phyloP scores from a whole-genome alignment of 1,140 invertebrate species.

The Drosophila auraria region DNA sequence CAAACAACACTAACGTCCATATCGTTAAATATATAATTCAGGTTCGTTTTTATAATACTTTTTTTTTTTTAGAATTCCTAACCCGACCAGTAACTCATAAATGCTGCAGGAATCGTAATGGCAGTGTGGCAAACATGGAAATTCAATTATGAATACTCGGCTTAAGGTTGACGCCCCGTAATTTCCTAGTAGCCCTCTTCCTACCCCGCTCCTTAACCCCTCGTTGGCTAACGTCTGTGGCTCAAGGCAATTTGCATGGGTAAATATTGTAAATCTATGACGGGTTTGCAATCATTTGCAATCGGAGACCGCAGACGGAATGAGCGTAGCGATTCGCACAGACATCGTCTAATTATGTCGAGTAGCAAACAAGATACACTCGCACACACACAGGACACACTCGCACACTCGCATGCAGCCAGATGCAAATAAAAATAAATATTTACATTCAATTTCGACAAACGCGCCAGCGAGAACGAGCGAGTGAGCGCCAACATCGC shows the following conservation, averaged over 20 bases:
- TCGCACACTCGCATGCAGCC: conserved; percentile 43
- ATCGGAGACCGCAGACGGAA: conserved; percentile 49
- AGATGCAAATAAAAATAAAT: conserved; percentile 80
- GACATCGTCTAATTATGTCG: conserved; percentile 79
- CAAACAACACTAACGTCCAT: conserved; percentile 24
- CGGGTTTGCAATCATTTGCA: conserved; percentile 75
- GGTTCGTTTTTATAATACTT: conserved; percentile 20
- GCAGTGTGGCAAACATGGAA: conserved; percentile 73
- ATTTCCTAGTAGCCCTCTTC: conserved; percentile 14
- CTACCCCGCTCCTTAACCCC: background rate
- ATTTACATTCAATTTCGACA: conserved; percentile 81
- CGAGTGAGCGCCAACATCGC: conserved; percentile 42
- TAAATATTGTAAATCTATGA: conserved; percentile 81
- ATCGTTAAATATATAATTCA: conserved; percentile 55
- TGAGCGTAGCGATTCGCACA: conserved; percentile 46
- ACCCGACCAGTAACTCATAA: conserved; percentile 56
- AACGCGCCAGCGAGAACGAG: conserved; percentile 32
- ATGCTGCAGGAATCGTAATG: conserved; percentile 50
- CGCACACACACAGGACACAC: conserved; percentile 13
- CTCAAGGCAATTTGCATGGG: conserved; percentile 78
- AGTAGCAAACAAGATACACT: conserved; percentile 72
- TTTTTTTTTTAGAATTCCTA: conserved; percentile 40
- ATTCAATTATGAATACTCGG: conserved; percentile 79
- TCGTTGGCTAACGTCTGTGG: conserved; percentile 65
- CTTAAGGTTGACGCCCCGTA: conserved; percentile 71